Percentiles rank a stretch among this genome's conserved stretches.
phyloP scores from a whole-genome alignment of 2,797 vertebrate species.

The Brachymystax lenok region DNA sequence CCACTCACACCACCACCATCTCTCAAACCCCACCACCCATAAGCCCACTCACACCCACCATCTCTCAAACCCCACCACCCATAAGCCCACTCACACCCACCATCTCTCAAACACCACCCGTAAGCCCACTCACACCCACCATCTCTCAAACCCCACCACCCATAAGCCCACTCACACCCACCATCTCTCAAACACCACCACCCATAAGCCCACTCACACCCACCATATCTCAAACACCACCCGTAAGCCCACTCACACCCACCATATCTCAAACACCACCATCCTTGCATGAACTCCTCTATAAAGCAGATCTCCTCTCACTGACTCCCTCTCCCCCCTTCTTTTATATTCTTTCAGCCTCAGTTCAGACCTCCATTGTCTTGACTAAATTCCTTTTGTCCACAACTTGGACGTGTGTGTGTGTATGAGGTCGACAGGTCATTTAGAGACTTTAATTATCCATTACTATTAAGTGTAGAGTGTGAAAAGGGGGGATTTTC shows the following conservation, averaged over 20 bases:
- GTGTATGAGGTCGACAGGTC: too few relatives aligned
- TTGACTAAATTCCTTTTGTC: neutral
- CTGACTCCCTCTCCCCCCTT: neutral
- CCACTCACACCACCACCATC: constrained; percentile 21
- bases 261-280: constrained; percentile 54
- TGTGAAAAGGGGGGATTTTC: neutral
- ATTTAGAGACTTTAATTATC: neutral
- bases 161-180: too few relatives aligned
- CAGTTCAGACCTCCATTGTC: neutral
- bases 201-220: constrained; percentile 39
- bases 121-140: too few relatives aligned
- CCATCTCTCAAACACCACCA: constrained; percentile 67
- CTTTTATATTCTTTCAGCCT: neutral
- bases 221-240: constrained; percentile 71
- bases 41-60: constrained; percentile 54
- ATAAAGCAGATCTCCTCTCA: constrained; percentile 26
- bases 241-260: constrained; percentile 43
- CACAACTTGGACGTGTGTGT: neutral
- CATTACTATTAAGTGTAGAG: neutral
- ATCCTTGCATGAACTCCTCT: constrained; percentile 47
- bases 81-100: too few relatives aligned
- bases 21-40: constrained; percentile 52
- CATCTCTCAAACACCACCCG: too few relatives aligned
- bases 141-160: too few relatives aligned
- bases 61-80: constrained; percentile 54